Evolutionary conservation across 1,140 invertebrate species (phyloP).

Genomic region (Akabosia matsudoensis): DNA sequence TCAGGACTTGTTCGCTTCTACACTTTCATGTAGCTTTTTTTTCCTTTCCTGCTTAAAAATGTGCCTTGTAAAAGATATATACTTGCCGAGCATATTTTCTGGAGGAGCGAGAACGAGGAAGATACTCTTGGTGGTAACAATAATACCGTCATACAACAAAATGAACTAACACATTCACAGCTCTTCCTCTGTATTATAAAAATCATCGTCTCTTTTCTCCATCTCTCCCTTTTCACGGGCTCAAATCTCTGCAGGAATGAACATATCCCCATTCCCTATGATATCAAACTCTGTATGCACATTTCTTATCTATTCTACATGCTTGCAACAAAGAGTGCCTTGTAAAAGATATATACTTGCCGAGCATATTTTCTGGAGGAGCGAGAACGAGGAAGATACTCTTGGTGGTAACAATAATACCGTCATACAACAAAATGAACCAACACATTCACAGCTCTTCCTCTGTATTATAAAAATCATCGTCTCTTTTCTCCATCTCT

Average conservation of each 20-base stretch:
- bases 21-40: background rate
- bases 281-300: background rate
- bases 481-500: background rate
- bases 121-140: background rate
- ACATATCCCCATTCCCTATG: background rate
- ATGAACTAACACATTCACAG: constrained; percentile 7
- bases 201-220: background rate
- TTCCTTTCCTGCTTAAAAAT: background rate
- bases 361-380: too few species aligned
- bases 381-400: background rate
- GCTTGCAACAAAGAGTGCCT: background rate
- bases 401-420: background rate
- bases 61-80: too few species aligned
- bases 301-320: background rate
- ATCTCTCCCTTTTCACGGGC: background rate
- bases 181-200: background rate
- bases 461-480: background rate
- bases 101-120: background rate
- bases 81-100: too few species aligned
- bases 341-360: too few species aligned
- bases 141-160: background rate
- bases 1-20: constrained; percentile 21
- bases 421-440: background rate
- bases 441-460: constrained; percentile 1
- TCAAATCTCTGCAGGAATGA: background rate